These are phyloP conservation scores for Dendroctonus ponderosae DNA, from an alignment of 1,140 invertebrate genomes.

Conservation along the genomic window DNA sequence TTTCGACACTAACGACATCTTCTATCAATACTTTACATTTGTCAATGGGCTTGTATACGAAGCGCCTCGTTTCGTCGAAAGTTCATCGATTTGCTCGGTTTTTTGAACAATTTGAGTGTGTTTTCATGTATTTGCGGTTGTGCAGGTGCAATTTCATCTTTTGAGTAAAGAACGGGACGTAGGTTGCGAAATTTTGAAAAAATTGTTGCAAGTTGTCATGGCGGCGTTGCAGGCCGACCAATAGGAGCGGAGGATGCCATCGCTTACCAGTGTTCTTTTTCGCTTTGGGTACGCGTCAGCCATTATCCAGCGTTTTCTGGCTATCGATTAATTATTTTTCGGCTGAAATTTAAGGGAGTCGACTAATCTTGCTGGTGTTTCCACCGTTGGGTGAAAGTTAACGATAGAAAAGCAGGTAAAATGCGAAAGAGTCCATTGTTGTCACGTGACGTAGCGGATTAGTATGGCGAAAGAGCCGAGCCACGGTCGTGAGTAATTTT, in stretches of 20 bases:
- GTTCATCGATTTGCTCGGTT: constrained; percentile 3
- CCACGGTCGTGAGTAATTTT: constrained; percentile 57
- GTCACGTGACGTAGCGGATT: constrained; percentile 60
- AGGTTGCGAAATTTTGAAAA: constrained; percentile 30
- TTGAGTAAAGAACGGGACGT: constrained; percentile 13
- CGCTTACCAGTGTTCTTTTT: constrained; percentile 54
- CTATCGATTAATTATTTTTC: background rate
- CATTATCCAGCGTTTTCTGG: constrained; percentile 55
- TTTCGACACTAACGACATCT: constrained; percentile 38
- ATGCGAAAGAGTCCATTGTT: constrained; percentile 50
- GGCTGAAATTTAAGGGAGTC: no score
- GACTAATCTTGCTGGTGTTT: no score
- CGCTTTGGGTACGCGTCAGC: constrained; percentile 61
- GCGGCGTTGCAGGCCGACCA: constrained; percentile 59
- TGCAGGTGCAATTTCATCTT: constrained; percentile 18
- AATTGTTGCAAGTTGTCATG: constrained; percentile 58
- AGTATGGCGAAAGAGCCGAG: constrained; percentile 62
- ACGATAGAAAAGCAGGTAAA: constrained; percentile 37
- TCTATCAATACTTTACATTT: constrained; percentile 28
- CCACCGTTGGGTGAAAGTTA: constrained; percentile 4
- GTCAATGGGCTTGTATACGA: constrained; percentile 24
- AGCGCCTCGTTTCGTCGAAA: constrained; percentile 23
- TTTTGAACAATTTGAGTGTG: constrained; percentile 3
- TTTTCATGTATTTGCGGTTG: constrained; percentile 10
- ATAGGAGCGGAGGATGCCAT: constrained; percentile 59